Evolutionary conservation across 2,797 vertebrate genomes (phyloP).

Genomic region (Eremophila alpestris): DNA sequence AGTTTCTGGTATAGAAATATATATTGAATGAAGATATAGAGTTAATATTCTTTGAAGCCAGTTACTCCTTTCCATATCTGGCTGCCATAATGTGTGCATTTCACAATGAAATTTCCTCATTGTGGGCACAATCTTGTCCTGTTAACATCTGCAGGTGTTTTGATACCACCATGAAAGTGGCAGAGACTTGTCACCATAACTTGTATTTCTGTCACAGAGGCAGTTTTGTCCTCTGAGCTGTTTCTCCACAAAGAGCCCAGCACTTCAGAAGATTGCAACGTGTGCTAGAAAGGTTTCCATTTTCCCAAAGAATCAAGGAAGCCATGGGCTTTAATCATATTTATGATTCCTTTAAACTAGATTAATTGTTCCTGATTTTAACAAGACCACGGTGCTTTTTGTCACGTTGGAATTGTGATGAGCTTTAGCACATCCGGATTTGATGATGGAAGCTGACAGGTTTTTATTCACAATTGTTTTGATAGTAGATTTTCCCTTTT

Average conservation of each 20-base stretch:
- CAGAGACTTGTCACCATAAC: not conserved
- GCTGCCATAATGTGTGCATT: not conserved
- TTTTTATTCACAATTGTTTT: slow-evolving; percentile 67
- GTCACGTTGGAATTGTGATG: slow-evolving; percentile 43
- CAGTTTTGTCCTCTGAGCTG: not conserved
- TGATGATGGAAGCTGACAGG: slow-evolving; percentile 66
- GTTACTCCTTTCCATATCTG: not conserved
- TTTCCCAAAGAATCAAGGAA: slow-evolving; percentile 53
- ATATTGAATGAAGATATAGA: not conserved
- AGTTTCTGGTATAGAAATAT: not conserved
- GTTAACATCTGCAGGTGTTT: not conserved
- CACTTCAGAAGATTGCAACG: not conserved
- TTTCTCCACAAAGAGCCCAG: not conserved
- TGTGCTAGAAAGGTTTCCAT: not conserved
- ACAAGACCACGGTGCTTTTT: slow-evolving; percentile 24
- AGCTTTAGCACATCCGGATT: slow-evolving; percentile 54
- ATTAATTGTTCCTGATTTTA: slow-evolving; percentile 57
- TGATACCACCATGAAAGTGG: not conserved
- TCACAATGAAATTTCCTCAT: not conserved
- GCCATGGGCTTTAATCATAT: slow-evolving; percentile 29
- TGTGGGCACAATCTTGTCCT: not conserved
- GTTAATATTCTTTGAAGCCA: not conserved
- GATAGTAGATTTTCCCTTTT: slow-evolving; percentile 31
- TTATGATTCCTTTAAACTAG: slow-evolving; percentile 62
- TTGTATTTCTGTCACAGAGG: not conserved